A percentile compares a stretch with the other conserved stretches of the same genome.
Evolutionary conservation across 2,888 invertebrate genomes (phyloP).

Genomic region (Entomobrya multifasciata): DNA sequence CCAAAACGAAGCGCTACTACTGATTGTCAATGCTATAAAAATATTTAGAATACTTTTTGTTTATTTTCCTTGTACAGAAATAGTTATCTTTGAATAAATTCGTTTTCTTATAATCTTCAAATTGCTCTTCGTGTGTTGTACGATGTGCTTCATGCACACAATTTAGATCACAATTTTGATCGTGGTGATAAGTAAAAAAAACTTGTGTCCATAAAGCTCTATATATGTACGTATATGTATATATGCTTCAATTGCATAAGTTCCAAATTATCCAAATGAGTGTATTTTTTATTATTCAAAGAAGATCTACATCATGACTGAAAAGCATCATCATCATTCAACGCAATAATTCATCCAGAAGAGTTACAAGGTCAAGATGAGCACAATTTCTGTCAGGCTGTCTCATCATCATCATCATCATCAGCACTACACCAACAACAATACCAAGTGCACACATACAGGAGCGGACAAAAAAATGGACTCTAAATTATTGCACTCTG

Average conservation of each 20-base stretch:
- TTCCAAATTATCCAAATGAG: slow-evolving; percentile 66
- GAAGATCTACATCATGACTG: slow-evolving; percentile 55
- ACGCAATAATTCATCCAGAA: slow-evolving; percentile 71
- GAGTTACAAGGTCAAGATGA: slow-evolving; percentile 73
- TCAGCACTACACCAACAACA: slow-evolving; percentile 44
- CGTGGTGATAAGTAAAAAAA: slow-evolving; percentile 37
- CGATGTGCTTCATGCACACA: too few relatives aligned
- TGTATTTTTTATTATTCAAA: slow-evolving; percentile 29
- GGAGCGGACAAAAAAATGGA: slow-evolving; percentile 13
- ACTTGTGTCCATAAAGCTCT: not conserved
- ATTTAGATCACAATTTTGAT: slow-evolving; percentile 44
- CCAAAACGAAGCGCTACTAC: slow-evolving; percentile 66
- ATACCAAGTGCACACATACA: slow-evolving; percentile 2
- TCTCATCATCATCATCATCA: slow-evolving; percentile 62
- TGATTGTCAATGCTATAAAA: slow-evolving; percentile 66
- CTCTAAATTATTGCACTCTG: slow-evolving; percentile 23
- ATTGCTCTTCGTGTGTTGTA: too few relatives aligned
- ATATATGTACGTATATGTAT: slow-evolving; percentile 15
- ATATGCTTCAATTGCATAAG: slow-evolving; percentile 64
- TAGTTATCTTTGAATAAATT: slow-evolving; percentile 10
- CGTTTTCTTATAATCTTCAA: not conserved
- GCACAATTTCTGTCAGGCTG: slow-evolving; percentile 64
- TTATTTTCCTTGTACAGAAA: slow-evolving; percentile 52
- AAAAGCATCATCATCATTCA: slow-evolving; percentile 49
- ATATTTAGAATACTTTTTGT: slow-evolving; percentile 44